Evolutionary conservation across 2,797 vertebrate species (phyloP).

Genomic region (Heterohyrax brucei): DNA sequence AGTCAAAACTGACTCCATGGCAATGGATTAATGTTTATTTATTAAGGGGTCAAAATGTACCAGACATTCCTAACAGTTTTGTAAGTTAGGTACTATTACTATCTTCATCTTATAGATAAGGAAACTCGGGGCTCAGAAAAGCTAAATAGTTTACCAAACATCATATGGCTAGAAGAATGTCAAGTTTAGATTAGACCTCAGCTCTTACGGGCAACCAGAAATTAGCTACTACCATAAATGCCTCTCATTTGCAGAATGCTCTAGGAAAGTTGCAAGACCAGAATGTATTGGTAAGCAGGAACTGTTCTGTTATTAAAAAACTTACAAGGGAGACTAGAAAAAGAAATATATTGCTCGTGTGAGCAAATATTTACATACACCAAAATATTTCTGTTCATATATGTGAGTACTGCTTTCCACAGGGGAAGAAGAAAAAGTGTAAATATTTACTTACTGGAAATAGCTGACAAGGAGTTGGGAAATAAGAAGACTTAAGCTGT

Average conservation of each 20-base stretch:
- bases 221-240: conserved; percentile 55
- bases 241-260: conserved; percentile 73
- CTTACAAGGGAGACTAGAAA: conserved; percentile 80
- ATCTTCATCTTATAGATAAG: conserved; percentile 50
- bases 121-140: conserved; percentile 48
- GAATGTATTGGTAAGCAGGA: conserved; percentile 83
- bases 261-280: conserved; percentile 66
- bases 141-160: conserved; percentile 30
- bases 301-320: conserved; percentile 82
- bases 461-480: conserved; percentile 85
- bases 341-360: conserved; percentile 83
- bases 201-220: conserved; percentile 43
- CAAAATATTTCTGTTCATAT: conserved; percentile 87
- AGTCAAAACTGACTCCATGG: not conserved
- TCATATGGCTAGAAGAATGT: conserved; percentile 3
- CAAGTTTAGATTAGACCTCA: conserved; percentile 39
- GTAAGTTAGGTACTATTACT: conserved; percentile 19
- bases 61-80: conserved; percentile 25
- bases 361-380: conserved; percentile 86
- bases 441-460: conserved; percentile 87
- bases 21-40: conserved; percentile 71
- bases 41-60: conserved; percentile 53
- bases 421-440: conserved; percentile 78
- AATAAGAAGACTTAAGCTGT: conserved; percentile 85
- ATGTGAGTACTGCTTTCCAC: conserved; percentile 83